Base-by-base conservation (phyloP, 2,113 vertebrate species). In the Cricetomys ansorgei region DNA sequence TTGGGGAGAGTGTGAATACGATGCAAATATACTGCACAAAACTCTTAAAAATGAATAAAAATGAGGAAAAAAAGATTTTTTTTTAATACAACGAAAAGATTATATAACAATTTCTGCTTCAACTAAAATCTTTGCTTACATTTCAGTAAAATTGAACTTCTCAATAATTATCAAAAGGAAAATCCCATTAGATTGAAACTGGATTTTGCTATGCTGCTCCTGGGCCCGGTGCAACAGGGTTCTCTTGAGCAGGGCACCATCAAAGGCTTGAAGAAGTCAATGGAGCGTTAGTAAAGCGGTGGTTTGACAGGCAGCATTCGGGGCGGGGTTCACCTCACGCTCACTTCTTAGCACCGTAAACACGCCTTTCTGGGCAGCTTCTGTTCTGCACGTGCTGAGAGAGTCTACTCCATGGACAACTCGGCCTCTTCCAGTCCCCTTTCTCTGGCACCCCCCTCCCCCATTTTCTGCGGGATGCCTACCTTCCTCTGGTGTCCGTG, bases 401-500 rank as follows among this genome's bases (percentile, higher is more conserved):
- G 57, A 83, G 55, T 92, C 64, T 75, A 57, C 43, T 77, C 59
- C 75, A 62, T 50, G 55, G 62, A 91, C 81, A 70, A 69, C 29
- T 40, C 34, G 69, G 17, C 43, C 9, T 70, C 65, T 13, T 34
- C 31, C 57, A 13, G 0, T 13, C 34, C 25, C 16, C 21, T 4
- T 2, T 9, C 43, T 7, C 75, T 25, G 2, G 3, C 29, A 2
- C 29, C 16, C 1, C 1, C 27, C 37, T 25, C 7, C 5, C 4
- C n/a, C n/a, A n/a, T 7, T 5, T 15, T 37, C 4, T 48, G 4
- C 9, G 15, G 5, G 29, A 62, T 25, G 84, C 94, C 25, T 97
- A 99, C 99, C 98, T 97, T 98, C 98, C 17, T 98, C 98, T 0
- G 98, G 98, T 0, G 98, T 98, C 62, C 0, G 69, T 8, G 0